Conservation (phyloP, 2,113 vertebrate genomes). For the Anhinga rufa region DNA sequence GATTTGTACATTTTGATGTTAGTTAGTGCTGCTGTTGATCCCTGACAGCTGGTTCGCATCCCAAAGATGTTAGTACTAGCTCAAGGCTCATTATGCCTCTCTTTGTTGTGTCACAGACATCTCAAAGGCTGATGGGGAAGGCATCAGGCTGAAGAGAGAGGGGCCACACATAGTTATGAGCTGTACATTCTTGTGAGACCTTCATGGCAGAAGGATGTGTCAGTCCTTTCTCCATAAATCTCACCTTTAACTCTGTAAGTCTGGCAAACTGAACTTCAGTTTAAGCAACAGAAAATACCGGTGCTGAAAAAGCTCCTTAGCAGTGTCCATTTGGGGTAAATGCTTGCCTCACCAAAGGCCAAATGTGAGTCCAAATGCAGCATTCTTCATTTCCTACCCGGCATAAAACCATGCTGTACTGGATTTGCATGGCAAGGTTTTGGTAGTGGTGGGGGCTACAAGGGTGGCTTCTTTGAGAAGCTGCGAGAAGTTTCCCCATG, state of each 20-base stretch:
- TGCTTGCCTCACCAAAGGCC: not conserved
- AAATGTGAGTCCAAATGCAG: not conserved
- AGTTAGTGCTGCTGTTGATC: not conserved
- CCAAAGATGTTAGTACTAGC: not conserved
- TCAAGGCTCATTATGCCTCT: not conserved
- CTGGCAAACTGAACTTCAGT: not conserved
- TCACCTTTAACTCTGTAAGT: not conserved
- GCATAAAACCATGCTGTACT: not conserved
- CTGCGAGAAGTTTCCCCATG: too few relatives aligned
- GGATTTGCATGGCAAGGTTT: too few relatives aligned
- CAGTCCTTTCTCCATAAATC: not conserved
- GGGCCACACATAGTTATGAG: accelerated
- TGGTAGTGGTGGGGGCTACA: too few relatives aligned
- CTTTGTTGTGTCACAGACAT: not conserved
- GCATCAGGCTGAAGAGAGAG: not conserved
- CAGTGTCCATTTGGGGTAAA: not conserved
- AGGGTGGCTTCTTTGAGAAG: too few relatives aligned
- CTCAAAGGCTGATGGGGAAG: not conserved
- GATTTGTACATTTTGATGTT: not conserved
- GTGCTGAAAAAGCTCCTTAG: not conserved
- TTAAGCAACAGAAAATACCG: not conserved
- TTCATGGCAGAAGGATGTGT: not conserved
- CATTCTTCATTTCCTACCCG: not conserved
- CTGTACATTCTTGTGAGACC: not conserved
- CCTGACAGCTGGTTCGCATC: not conserved